phyloP scores from a whole-genome alignment of 2,888 invertebrate species.

The Lymantria monacha region DNA sequence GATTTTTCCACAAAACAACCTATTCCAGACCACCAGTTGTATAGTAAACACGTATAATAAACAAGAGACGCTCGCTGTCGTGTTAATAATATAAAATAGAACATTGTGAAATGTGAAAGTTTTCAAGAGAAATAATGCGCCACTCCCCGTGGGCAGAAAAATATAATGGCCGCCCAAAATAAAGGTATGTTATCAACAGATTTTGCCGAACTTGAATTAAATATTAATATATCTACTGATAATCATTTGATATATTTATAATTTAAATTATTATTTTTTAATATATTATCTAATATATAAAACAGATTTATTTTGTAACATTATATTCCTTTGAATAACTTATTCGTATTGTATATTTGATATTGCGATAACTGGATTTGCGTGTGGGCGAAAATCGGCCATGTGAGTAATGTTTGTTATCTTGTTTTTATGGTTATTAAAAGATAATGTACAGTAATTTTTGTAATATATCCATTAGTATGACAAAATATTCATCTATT shows the following conservation, averaged over 20 bases:
- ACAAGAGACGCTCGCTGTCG: constrained; percentile 37
- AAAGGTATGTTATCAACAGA: constrained; percentile 49
- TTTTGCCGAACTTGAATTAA: constrained; percentile 26
- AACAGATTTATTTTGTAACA: background rate
- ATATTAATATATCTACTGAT: background rate
- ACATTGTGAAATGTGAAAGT: constrained; percentile 56
- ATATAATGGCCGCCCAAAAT: constrained; percentile 72
- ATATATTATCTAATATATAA: background rate
- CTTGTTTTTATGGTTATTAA: constrained; percentile 51
- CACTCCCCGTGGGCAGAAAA: constrained; percentile 46
- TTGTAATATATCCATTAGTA: too few species aligned
- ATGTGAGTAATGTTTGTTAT: constrained; percentile 64
- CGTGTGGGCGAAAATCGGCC: constrained; percentile 66
- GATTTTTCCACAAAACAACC: constrained; percentile 75
- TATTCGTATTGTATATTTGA: constrained; percentile 48
- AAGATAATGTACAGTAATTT: constrained; percentile 48
- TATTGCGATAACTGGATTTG: constrained; percentile 53
- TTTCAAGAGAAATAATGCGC: constrained; percentile 59
- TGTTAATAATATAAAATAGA: constrained; percentile 28
- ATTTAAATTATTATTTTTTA: background rate
- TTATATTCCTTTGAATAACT: background rate
- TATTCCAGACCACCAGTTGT: constrained; percentile 64
- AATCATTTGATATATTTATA: background rate
- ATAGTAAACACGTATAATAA: constrained; percentile 68
- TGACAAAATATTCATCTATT: too few species aligned